These are phyloP conservation scores for Pteropus alecto DNA, from an alignment of 2,113 vertebrate genomes.

Conservation along the genomic window DNA sequence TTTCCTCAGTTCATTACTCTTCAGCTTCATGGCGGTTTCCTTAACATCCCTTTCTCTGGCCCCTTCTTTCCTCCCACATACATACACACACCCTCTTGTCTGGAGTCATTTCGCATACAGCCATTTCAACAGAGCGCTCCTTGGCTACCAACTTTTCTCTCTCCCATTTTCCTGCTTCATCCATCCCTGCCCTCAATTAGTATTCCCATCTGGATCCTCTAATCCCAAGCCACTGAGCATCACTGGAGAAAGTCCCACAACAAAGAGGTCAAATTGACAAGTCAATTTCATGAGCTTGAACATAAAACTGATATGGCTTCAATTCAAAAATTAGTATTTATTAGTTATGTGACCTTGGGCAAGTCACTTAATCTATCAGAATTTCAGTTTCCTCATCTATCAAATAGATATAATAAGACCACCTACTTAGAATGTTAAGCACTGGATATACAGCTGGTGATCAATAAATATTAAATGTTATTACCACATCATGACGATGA, in stretches of 20 bases:
- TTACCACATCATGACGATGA: too few species aligned
- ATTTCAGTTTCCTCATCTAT: not conserved
- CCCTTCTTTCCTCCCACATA: rapidly evolving
- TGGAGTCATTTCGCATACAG: not conserved
- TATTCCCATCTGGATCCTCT: not conserved
- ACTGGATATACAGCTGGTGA: not conserved
- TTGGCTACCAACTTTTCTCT: not conserved
- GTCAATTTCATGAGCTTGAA: not conserved
- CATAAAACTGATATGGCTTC: not conserved
- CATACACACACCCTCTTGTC: not conserved
- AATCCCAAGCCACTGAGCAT: not conserved
- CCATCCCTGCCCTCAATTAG: not conserved
- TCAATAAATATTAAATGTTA: not conserved
- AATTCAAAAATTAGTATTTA: not conserved
- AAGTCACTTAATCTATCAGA: not conserved
- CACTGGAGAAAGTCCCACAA: not conserved
- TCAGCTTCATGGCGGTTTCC: not conserved
- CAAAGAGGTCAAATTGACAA: not conserved
- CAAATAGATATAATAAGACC: not conserved
- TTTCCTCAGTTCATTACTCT: not conserved
- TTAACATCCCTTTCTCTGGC: not conserved
- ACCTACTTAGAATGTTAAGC: not conserved
- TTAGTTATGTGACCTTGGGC: not conserved
- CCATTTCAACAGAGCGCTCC: not conserved
- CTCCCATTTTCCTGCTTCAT: not conserved